A percentile compares a stretch with the other conserved stretches of the same genome.
phyloP scores from a whole-genome alignment of 2,888 invertebrate species.

The Margaritifera margaritifera region DNA sequence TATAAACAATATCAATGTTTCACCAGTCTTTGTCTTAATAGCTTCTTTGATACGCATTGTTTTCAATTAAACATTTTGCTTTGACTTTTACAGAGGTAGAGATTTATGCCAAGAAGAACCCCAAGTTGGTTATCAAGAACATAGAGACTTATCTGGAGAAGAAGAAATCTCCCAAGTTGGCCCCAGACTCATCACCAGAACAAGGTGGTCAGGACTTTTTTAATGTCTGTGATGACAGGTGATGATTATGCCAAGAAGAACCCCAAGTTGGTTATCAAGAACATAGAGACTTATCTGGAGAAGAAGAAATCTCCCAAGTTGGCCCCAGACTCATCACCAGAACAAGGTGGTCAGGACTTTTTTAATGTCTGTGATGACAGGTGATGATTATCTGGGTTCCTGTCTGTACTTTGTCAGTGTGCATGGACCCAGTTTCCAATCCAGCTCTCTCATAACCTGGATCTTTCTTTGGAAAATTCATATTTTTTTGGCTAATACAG shows the following conservation, averaged over 20 bases:
- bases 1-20: not conserved
- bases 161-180: slow-evolving; percentile 24
- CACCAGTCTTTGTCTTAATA: not conserved
- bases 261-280: slow-evolving; percentile 46
- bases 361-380: slow-evolving; percentile 48
- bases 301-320: slow-evolving; percentile 29
- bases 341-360: slow-evolving; percentile 41
- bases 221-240: slow-evolving; percentile 47
- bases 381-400: not conserved
- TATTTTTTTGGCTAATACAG: no score
- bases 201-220: slow-evolving; percentile 44
- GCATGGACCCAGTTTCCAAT: not conserved
- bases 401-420: not conserved
- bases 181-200: slow-evolving; percentile 16
- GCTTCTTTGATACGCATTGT: not conserved
- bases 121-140: slow-evolving; percentile 46
- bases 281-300: slow-evolving; percentile 48
- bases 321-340: slow-evolving; percentile 16
- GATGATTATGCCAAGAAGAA: slow-evolving; percentile 61
- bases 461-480: no score
- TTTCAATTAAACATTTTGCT: slow-evolving; percentile 11
- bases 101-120: slow-evolving; percentile 57
- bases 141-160: slow-evolving; percentile 48
- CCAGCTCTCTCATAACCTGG: no score
- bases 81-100: slow-evolving; percentile 66